A percentile compares a stretch with the other conserved stretches of the same genome.
Conservation (phyloP, 2,797 vertebrate genomes). For the Sebastes trivittatus region DNA sequence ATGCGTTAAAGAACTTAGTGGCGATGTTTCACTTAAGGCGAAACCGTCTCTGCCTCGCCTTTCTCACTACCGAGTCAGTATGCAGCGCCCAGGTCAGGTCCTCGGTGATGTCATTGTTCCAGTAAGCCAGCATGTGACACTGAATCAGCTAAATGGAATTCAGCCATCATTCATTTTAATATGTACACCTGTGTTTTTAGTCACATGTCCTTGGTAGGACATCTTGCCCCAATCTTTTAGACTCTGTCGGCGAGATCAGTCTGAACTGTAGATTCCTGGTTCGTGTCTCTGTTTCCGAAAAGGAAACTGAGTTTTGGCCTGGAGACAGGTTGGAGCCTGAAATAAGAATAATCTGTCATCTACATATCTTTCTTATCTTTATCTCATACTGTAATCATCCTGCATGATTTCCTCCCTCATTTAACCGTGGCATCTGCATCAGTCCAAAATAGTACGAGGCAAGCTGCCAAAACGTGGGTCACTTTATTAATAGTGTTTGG, state of each 20-base stretch:
- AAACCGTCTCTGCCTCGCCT: too few species aligned
- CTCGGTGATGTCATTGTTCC: too few species aligned
- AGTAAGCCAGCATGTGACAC: too few species aligned
- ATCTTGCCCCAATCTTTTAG: not conserved
- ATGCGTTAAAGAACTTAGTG: too few species aligned
- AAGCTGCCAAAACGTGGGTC: not conserved
- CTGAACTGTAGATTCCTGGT: not conserved
- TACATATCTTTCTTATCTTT: not conserved
- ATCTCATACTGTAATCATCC: not conserved
- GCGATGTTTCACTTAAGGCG: rapidly evolving
- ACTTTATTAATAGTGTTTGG: not conserved
- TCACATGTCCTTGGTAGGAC: not conserved
- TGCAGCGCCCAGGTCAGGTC: too few species aligned
- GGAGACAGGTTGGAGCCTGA: not conserved
- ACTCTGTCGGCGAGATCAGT: not conserved
- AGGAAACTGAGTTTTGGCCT: not conserved
- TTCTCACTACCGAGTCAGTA: too few species aligned
- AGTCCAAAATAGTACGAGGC: not conserved
- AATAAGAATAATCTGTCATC: not conserved
- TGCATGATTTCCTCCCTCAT: not conserved
- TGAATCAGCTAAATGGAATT: too few species aligned
- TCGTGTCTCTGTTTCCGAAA: not conserved
- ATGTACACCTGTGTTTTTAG: not conserved
- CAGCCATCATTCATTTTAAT: not conserved
- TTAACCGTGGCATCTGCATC: not conserved